Evolutionary conservation across 2,113 vertebrate species (phyloP).

Genomic region (Psilopsiagon aymara): DNA sequence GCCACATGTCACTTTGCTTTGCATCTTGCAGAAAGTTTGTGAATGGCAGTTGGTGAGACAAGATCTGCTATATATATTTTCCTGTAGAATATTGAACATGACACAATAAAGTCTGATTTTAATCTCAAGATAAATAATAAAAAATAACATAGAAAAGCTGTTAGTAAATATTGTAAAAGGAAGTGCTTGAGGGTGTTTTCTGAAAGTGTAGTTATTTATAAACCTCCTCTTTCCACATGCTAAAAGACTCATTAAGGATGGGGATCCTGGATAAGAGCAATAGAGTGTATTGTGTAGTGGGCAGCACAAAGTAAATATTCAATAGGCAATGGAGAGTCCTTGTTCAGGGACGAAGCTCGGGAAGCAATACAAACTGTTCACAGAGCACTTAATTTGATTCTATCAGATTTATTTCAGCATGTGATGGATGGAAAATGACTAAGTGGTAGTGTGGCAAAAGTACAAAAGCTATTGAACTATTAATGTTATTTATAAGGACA

Average conservation of each 20-base stretch:
- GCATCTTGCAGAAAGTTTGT: slow-evolving; percentile 55
- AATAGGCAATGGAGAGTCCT: slow-evolving; percentile 43
- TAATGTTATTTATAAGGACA: slow-evolving; percentile 69
- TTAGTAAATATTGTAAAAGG: slow-evolving; percentile 66
- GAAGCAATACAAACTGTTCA: slow-evolving; percentile 58
- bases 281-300: neutral
- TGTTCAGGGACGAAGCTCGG: neutral
- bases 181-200: slow-evolving; percentile 30
- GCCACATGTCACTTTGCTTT: slow-evolving; percentile 38
- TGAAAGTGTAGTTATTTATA: slow-evolving; percentile 63
- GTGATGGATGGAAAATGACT: slow-evolving; percentile 66
- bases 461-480: slow-evolving; percentile 69
- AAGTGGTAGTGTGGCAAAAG: slow-evolving; percentile 67
- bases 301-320: slow-evolving; percentile 55
- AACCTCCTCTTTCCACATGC: slow-evolving; percentile 13
- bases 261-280: slow-evolving; percentile 29
- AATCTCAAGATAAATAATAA: slow-evolving; percentile 68
- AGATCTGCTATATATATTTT: slow-evolving; percentile 45
- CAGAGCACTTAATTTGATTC: slow-evolving; percentile 64
- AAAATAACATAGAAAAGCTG: slow-evolving; percentile 67
- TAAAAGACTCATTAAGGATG: slow-evolving; percentile 49
- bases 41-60: slow-evolving; percentile 58
- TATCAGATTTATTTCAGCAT: slow-evolving; percentile 59
- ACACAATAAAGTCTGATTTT: slow-evolving; percentile 66
- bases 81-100: slow-evolving; percentile 55